Percentiles rank a stretch among this genome's conserved stretches.
Conservation (phyloP, 2,113 vertebrate genomes). For the Leptodactylus fuscus region DNA sequence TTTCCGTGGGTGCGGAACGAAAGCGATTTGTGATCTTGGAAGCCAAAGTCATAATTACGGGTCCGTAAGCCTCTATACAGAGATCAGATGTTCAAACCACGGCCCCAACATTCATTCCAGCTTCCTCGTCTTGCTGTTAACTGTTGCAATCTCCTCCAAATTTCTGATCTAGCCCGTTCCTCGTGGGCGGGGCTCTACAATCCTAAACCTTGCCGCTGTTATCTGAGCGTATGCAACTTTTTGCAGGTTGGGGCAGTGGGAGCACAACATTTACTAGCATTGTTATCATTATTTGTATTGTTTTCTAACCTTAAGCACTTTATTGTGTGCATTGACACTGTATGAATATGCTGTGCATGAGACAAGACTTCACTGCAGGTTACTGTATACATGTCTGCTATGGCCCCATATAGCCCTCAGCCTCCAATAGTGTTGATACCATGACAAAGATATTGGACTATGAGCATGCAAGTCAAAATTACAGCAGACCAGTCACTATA, state of each 20-base stretch:
- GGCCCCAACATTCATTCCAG: not conserved
- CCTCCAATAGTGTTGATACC: not conserved
- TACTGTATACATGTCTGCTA: not conserved
- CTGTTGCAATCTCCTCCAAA: not conserved
- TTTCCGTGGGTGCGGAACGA: constrained; percentile 25
- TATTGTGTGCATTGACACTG: not conserved
- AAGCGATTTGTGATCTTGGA: constrained; percentile 35
- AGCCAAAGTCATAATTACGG: constrained; percentile 28
- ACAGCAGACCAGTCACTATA: not conserved
- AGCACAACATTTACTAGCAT: constrained; percentile 4
- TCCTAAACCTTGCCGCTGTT: not conserved
- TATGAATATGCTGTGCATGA: constrained; percentile 32
- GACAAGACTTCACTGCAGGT: constrained; percentile 15
- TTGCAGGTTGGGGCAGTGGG: not conserved
- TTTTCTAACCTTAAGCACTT: not conserved
- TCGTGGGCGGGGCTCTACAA: not conserved
- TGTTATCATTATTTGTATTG: not conserved
- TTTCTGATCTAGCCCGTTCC: not conserved
- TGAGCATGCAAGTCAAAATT: not conserved
- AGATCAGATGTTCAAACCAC: not conserved
- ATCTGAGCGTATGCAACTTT: not conserved
- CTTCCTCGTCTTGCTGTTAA: not conserved
- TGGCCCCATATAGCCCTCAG: not conserved
- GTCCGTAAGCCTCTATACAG: not conserved
- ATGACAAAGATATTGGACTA: not conserved